Evolutionary conservation across 2,113 vertebrate genomes (phyloP).

Genomic region (Plecotus auritus): DNA sequence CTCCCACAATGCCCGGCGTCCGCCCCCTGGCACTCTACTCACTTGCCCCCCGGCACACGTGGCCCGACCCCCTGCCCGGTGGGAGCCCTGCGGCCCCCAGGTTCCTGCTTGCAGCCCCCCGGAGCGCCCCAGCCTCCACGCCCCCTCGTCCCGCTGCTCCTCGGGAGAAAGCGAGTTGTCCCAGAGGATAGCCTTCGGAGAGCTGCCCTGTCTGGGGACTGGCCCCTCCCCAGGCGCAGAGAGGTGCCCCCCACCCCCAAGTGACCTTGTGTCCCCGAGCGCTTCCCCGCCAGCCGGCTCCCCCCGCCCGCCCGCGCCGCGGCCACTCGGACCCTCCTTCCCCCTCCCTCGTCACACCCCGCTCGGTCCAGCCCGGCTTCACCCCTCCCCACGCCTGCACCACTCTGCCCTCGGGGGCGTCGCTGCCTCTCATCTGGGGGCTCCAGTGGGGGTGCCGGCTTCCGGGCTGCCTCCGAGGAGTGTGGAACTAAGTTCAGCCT

Average conservation of each 20-base stretch:
- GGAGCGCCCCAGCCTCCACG: slow-evolving; percentile 47
- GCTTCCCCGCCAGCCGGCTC: not conserved
- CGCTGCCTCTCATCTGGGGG: not conserved
- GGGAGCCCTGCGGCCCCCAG: not conserved
- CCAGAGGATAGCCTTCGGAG: slow-evolving; percentile 51
- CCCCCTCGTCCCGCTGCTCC: slow-evolving; percentile 33
- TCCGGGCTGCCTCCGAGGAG: slow-evolving; percentile 62
- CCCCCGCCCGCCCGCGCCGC: not conserved
- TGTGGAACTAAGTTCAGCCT: slow-evolving; percentile 71
- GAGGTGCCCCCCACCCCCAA: slow-evolving; percentile 44
- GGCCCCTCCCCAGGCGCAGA: slow-evolving; percentile 56
- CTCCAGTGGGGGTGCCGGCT: slow-evolving; percentile 16
- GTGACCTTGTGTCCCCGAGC: slow-evolving; percentile 62
- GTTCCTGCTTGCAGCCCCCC: slow-evolving; percentile 6
- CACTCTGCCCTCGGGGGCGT: slow-evolving; percentile 27
- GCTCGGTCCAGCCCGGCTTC: not conserved
- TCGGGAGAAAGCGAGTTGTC: slow-evolving; percentile 54
- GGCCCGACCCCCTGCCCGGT: not conserved
- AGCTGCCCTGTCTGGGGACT: slow-evolving; percentile 62
- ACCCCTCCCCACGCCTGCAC: not conserved
- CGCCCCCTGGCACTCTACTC: slow-evolving; percentile 15
- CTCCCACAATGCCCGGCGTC: slow-evolving; percentile 39
- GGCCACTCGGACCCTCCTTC: not conserved
- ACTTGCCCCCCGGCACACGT: slow-evolving; percentile 31
- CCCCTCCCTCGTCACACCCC: not conserved